These are phyloP conservation scores for Capromys pilorides DNA, from an alignment of 2,797 vertebrate genomes.

Conservation along the genomic window DNA sequence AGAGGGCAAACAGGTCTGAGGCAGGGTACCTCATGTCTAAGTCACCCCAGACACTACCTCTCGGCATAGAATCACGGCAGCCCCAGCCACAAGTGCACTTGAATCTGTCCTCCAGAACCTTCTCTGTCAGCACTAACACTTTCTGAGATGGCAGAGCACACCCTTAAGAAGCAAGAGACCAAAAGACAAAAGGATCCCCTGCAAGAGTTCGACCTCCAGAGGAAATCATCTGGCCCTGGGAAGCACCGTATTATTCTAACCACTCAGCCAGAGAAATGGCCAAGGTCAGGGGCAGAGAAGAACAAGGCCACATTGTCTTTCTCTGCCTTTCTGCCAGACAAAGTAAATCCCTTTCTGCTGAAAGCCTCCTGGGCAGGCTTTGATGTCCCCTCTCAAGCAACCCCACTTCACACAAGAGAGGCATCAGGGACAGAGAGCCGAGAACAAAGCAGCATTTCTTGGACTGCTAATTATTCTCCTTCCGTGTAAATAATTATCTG, in stretches of 20 bases:
- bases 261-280: background rate
- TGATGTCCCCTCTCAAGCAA: slow-evolving; percentile 50
- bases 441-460: slow-evolving; percentile 51
- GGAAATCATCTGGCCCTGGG: background rate
- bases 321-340: slow-evolving; percentile 46
- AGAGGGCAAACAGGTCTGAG: background rate
- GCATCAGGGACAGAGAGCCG: background rate
- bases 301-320: background rate
- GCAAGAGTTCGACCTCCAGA: background rate
- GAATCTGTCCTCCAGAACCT: background rate
- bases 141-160: background rate
- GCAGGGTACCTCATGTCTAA: rapidly evolving
- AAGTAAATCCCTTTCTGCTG: background rate
- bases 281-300: background rate
- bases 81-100: no score
- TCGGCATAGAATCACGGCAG: rapidly evolving
- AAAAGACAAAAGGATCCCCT: background rate
- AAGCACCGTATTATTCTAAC: background rate
- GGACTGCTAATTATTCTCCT: slow-evolving; percentile 70
- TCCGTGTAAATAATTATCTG: slow-evolving; percentile 76
- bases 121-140: background rate
- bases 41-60: no score
- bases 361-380: background rate
- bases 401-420: slow-evolving; percentile 62
- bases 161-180: background rate